These are phyloP conservation scores for Troides oblongomaculatus DNA, from an alignment of 2,888 invertebrate species.

Conservation along the genomic window DNA sequence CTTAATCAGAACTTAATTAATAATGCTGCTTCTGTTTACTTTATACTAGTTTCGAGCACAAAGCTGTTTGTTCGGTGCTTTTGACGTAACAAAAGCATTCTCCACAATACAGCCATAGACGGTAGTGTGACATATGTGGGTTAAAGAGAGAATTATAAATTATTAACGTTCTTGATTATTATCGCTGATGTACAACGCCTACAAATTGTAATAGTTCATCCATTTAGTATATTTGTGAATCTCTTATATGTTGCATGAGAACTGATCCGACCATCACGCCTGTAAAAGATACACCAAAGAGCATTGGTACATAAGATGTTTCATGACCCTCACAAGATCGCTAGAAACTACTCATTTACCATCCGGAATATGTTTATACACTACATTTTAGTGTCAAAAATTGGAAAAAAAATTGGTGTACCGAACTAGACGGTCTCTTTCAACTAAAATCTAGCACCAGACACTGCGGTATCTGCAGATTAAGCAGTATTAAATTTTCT, in stretches of 20 bases:
- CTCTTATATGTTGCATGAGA: not conserved
- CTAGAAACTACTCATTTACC: no score
- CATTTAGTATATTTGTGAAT: not conserved
- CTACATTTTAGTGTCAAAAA: no score
- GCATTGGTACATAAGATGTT: no score
- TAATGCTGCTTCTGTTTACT: slow-evolving; percentile 9
- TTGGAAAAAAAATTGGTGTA: no score
- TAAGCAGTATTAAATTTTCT: no score
- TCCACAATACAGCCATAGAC: not conserved
- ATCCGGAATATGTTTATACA: no score
- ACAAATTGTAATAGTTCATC: not conserved
- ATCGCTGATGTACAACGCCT: not conserved
- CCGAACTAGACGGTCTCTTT: no score
- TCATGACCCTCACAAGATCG: no score
- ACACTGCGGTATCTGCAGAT: no score
- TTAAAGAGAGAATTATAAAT: slow-evolving; percentile 1
- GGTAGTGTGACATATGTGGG: slow-evolving; percentile 2
- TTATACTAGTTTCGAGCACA: slow-evolving; percentile 15
- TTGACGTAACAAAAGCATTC: slow-evolving; percentile 19
- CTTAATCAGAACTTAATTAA: slow-evolving; percentile 18
- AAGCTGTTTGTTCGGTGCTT: slow-evolving; percentile 12
- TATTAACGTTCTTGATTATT: not conserved
- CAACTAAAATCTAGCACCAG: no score
- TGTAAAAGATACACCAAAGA: not conserved
- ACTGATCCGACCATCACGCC: not conserved